Evolutionary conservation across 2,888 invertebrate species (phyloP).

Genomic region (Acanthosepion esculentum): DNA sequence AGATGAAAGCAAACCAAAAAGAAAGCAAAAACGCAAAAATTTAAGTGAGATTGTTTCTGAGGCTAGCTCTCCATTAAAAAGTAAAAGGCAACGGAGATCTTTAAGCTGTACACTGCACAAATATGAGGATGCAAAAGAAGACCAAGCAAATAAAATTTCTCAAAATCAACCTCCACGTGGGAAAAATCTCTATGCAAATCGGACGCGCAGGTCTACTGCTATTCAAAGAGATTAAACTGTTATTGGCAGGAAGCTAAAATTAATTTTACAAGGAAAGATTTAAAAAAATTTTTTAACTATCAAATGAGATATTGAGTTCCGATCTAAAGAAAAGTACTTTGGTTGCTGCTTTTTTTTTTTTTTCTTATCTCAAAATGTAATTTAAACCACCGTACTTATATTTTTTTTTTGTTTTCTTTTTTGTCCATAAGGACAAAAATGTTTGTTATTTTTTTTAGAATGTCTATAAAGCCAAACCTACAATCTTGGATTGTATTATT

Average conservation of each 20-base stretch:
- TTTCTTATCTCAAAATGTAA: too few species aligned
- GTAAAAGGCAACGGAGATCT: not conserved
- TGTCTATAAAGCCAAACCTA: not conserved
- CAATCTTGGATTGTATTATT: not conserved
- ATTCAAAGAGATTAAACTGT: not conserved
- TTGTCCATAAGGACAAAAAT: not conserved
- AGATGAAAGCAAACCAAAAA: not conserved
- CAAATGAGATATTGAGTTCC: not conserved
- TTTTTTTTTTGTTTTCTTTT: not conserved
- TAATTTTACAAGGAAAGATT: too few species aligned
- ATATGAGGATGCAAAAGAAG: not conserved
- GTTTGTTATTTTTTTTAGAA: not conserved
- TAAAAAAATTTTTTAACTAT: not conserved
- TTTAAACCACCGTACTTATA: not conserved
- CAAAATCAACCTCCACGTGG: not conserved
- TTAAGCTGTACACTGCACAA: not conserved
- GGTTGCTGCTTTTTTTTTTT: not conserved
- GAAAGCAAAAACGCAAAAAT: not conserved
- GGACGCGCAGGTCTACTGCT: not conserved
- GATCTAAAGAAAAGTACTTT: not conserved
- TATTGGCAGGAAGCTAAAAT: not conserved
- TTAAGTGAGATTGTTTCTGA: not conserved
- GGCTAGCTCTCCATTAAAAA: not conserved
- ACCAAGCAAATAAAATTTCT: not conserved
- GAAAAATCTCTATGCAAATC: not conserved